A percentile compares a stretch with the other conserved stretches of the same genome.
phyloP scores from a whole-genome alignment of 1,140 invertebrate species.

The Drosophila tristis region DNA sequence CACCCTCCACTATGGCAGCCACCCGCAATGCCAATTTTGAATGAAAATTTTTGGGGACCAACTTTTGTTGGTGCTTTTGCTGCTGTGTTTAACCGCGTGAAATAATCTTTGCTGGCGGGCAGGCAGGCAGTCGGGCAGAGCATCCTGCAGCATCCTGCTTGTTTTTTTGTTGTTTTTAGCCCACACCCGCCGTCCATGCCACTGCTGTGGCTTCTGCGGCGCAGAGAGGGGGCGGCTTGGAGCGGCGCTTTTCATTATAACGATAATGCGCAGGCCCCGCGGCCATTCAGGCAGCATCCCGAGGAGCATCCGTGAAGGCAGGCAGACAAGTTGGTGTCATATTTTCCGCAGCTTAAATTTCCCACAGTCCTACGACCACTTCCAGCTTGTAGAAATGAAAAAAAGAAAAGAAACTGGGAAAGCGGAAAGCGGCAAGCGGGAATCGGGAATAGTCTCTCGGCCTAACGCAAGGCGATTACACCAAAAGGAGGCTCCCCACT shows the following conservation, averaged over 20 bases:
- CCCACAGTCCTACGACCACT: slow-evolving; percentile 61
- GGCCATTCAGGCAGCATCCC: slow-evolving; percentile 42
- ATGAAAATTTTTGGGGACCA: slow-evolving; percentile 35
- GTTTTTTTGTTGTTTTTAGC: slow-evolving; percentile 20
- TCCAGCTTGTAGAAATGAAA: slow-evolving; percentile 31
- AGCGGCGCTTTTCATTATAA: slow-evolving; percentile 69
- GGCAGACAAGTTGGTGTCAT: slow-evolving; percentile 70
- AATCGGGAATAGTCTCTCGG: slow-evolving; percentile 37
- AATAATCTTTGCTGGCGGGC: slow-evolving; percentile 80
- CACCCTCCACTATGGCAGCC: neutral
- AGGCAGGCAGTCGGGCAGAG: slow-evolving; percentile 27
- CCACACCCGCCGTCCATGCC: neutral
- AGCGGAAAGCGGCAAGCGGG: neutral
- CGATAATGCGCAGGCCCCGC: slow-evolving; percentile 74
- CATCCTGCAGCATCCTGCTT: slow-evolving; percentile 4
- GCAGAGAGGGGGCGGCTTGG: neutral
- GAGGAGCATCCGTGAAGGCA: slow-evolving; percentile 7
- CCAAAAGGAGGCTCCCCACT: slow-evolving; percentile 14
- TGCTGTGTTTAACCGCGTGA: slow-evolving; percentile 78
- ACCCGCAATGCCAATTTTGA: slow-evolving; percentile 53
- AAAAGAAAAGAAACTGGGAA: slow-evolving; percentile 1
- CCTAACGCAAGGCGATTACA: slow-evolving; percentile 67
- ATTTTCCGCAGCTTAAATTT: slow-evolving; percentile 82
- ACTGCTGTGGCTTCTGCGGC: neutral
- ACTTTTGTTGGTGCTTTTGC: slow-evolving; percentile 49